Evolutionary conservation across 2,888 invertebrate species (phyloP), one percentile per base, ranked within the genome.

Genomic region (Clunio marinus): DNA sequence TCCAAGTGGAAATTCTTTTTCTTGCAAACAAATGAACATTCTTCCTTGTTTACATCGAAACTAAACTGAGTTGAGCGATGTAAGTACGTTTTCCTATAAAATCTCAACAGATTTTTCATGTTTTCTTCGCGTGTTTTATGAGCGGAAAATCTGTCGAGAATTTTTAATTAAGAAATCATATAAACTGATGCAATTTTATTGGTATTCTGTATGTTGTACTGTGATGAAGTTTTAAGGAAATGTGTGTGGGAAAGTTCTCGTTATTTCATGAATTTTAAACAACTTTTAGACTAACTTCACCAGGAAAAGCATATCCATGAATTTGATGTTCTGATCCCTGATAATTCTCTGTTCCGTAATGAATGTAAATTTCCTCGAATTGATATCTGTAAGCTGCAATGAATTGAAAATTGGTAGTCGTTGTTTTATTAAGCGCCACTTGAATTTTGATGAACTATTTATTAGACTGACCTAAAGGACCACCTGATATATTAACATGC

Each of bases 271-370:
- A 13, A 10, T 55, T 51, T 13, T 3, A 57, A 57, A 57, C 24
- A 25, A 57, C 24, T 57, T n/a, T 17, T 13, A 22, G 45, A 78
- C 85, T 85, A 76, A 98, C 97, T 88, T 99, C 99, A 69, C 95
- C 97, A 25, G 98, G 97, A 80, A 98, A 99, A 51, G 93, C 88
- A 74, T 94, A 91, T 71, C 94, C 93, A 74, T 95, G 93, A 72
- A 99, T 92, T 74, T 88, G 90, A 79, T 99, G 98, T 78, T 99
- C 98, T 0, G 97, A 98, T 15, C 98, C 99, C 72, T 89, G 85
- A 73, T 86, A 87, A 75, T 96, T 91, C 72, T 90, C 89, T 72
- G 88, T 87, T 32, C 96, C 96, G 77, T 95, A 96, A 81, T 96
- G 96, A 76, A 96, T 91, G 82, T 95, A 94, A 77, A 96, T 91